Percentiles rank a stretch among this genome's conserved stretches.
Conservation (phyloP, 2,113 vertebrate species). For the Rhynchopsitta pachyrhyncha region DNA sequence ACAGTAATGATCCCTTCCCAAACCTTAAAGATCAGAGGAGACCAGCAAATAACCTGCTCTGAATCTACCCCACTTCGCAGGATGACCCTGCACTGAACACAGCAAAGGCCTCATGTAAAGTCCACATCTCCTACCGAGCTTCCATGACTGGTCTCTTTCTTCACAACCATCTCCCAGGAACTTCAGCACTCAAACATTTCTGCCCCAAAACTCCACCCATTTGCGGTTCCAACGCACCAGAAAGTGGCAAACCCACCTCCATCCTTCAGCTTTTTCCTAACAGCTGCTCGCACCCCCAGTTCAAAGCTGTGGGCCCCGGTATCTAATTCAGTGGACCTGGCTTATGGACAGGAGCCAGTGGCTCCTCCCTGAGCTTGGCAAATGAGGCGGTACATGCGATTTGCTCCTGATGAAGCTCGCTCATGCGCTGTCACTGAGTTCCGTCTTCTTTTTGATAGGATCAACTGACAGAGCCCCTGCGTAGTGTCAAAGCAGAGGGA, state of each 20-base stretch:
- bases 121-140: neutral
- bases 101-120: neutral
- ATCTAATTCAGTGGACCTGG: neutral
- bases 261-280: no score
- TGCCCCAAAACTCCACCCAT: neutral
- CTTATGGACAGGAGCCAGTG: fast-evolving
- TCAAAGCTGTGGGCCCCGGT: neutral
- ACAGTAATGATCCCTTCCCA: neutral
- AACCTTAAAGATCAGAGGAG: neutral
- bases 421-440: neutral
- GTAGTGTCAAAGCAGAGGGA: neutral
- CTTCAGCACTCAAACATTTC: neutral
- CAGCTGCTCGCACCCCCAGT: neutral
- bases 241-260: neutral
- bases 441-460: neutral
- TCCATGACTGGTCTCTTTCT: neutral
- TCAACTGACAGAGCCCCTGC: neutral
- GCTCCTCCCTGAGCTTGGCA: neutral
- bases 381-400: neutral
- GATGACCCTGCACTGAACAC: fast-evolving
- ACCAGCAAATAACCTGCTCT: neutral
- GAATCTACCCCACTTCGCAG: neutral
- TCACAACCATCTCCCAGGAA: neutral
- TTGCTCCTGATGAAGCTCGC: neutral
- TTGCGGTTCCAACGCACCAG: neutral